Base-by-base conservation (phyloP, 2,888 invertebrate genomes). In the Hemicrepidius hirtus region DNA sequence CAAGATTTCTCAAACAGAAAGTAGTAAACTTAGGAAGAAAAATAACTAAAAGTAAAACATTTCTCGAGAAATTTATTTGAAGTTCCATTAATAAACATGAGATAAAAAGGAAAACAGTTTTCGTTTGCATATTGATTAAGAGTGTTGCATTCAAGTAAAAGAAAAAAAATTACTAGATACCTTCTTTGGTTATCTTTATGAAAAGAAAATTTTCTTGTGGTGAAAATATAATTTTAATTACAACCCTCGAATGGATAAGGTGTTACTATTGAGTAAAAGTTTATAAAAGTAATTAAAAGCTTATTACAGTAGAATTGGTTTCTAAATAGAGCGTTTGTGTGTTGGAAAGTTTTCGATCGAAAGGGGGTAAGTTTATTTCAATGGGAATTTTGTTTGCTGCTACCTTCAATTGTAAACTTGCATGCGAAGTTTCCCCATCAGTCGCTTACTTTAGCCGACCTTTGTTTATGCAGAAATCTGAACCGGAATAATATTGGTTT, bases 251-350 rank as follows among this genome's bases (percentile, higher is more conserved):
- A 2, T 9, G 32, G 9, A 32, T 32, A 44, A 37, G 35, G 62
- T 24, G 60, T 41, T 62, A 37, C n/a, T n/a, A 50, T 37, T 59
- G 18, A 16, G n/a, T 2, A 37, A n/a, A 63, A 70, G 55, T 64
- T 65, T 66, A 50, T 41, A 16, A 16, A 71, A 50, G 40, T 65
- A 69, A 71, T 65, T 59, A 71, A 71, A 65, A 40, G 65, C 49
- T 59, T 21, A 46, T 44, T 53, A 66, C 40, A 50, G 64, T 64
- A 21, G 37, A 46, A 63, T 44, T 46, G 70, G 13, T 10, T 64
- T 69, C 44, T 44, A 63, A 69, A 69, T 28, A 44, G 64, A 46
- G 35, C 60, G 53, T 60, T n/a, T n/a, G n/a, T 62, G 24, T 40
- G 24, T 32, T 55, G 16, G 40, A 44, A 24, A n/a, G 24, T 24